Conservation (phyloP, 2,113 vertebrate species). For the Ophiodon elongatus region DNA sequence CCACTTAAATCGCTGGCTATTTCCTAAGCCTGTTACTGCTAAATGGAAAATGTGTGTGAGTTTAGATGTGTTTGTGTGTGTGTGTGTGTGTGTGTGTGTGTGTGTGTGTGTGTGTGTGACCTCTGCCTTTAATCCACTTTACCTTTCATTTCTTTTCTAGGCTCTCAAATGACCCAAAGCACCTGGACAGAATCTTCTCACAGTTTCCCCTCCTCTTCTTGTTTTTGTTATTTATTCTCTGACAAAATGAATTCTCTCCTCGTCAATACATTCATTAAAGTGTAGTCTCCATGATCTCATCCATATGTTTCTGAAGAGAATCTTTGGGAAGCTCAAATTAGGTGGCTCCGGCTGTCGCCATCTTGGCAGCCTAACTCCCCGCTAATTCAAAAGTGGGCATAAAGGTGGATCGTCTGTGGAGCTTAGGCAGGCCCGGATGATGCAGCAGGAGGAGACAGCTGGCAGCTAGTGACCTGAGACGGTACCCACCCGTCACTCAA, state of each 20-base stretch:
- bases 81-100: conserved; percentile 26
- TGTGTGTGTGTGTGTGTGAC: conserved; percentile 50
- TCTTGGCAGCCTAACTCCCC: too few species aligned
- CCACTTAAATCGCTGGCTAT: conserved; percentile 64
- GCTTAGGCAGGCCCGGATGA: too few species aligned
- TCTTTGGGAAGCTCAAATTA: background rate
- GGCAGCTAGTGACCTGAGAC: too few species aligned
- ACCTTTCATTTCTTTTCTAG: conserved; percentile 71
- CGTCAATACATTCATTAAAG: background rate
- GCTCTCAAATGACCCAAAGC: conserved; percentile 63
- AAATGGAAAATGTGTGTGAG: conserved; percentile 74
- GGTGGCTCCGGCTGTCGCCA: too few species aligned
- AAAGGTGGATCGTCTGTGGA: too few species aligned
- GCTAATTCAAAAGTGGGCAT: too few species aligned
- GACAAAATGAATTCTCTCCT: background rate
- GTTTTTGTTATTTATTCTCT: conserved; percentile 10
- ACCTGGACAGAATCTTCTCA: conserved; percentile 31
- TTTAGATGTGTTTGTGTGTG: conserved; percentile 22
- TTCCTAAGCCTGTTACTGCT: conserved; percentile 78
- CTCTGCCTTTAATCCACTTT: conserved; percentile 78
- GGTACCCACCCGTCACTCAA: too few species aligned
- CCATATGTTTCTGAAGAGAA: background rate
- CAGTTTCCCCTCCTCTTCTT: background rate
- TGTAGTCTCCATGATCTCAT: background rate
- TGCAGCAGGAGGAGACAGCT: too few species aligned